Base-by-base conservation (phyloP, 92 coral and sea anemone genomes). In the Ricordea florida region DNA sequence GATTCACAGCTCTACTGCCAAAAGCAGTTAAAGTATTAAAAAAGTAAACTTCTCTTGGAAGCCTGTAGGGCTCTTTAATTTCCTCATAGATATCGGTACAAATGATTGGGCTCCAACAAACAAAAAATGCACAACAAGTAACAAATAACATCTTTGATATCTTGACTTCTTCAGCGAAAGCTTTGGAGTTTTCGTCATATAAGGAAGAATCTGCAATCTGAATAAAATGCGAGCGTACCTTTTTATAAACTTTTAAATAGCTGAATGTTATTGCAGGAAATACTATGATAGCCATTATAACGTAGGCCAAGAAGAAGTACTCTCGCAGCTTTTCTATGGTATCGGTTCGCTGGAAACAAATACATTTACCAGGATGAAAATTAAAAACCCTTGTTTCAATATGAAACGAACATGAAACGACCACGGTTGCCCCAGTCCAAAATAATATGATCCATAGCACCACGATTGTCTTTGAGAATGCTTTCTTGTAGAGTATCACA, bases 111-210 rank as follows among this genome's bases (percentile, higher is more conserved):
- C 20, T 17, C 70, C 70, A 63, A 17, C 70, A 63, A 16, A 63
- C 44, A 6, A 42, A 26, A 63, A 63, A 63, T 8, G 70, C 56
- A 1, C 41, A 16, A 17, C 41, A 9, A 3, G 70, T 63, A 6
- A 9, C 32, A 10, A 63, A 43, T 41, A 63, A 27, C 55, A 63
- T 63, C 0, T 21, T 4, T 17, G 70, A 41, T 42, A 63, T 16
- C 18, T 43, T 63, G 14, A 43, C 40, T 40, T 63, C 70, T 44
- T 63, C 70, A 27, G 70, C 70, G 22, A 63, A 63, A 3, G 70
- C 55, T 15, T 2, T 13, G 11, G 70, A 63, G 22, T 27, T 27
- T 6, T 63, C 55, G 17, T 16, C 15, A 28, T 18, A 55, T 27
- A 63, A 23, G 4, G 40, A 42, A 28, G 70, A 6, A 28, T 16